These are phyloP conservation scores for Poecilia wingei DNA, from an alignment of 2,797 vertebrate genomes.

Conservation along the genomic window DNA sequence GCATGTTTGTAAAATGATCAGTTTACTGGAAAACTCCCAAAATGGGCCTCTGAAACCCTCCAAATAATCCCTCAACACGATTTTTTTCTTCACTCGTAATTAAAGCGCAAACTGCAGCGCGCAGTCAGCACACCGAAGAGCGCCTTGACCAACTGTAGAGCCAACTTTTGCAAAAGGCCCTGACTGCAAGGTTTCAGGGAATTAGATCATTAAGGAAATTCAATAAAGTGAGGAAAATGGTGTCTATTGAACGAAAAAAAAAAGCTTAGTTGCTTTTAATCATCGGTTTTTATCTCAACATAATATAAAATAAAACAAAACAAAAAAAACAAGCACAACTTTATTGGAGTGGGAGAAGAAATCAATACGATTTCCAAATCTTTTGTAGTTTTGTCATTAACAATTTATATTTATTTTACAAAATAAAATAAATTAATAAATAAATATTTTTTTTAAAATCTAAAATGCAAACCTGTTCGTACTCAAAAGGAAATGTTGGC, in stretches of 20 bases:
- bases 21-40: constrained; percentile 50
- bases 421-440: not conserved
- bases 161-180: constrained; percentile 30
- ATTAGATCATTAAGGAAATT: not conserved
- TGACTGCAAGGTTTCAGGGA: not conserved
- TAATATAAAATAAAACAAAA: not conserved
- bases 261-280: not conserved
- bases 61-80: constrained; percentile 44
- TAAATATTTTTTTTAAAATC: not conserved
- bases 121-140: constrained; percentile 4
- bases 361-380: not conserved
- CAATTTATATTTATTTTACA: not conserved
- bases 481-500: not conserved
- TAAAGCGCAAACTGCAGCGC: constrained; percentile 27
- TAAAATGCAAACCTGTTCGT: not conserved
- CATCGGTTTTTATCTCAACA: not conserved
- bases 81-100: constrained; percentile 32
- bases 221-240: not conserved
- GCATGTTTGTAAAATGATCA: constrained; percentile 65
- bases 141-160: constrained; percentile 5
- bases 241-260: not conserved
- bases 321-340: not conserved
- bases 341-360: not conserved
- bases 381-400: not conserved
- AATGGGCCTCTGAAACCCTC: constrained; percentile 35